A percentile compares a stretch with the other conserved stretches of the same genome.
Evolutionary conservation across 2,113 vertebrate species (phyloP).

Genomic region (Onychostruthus taczanowskii): DNA sequence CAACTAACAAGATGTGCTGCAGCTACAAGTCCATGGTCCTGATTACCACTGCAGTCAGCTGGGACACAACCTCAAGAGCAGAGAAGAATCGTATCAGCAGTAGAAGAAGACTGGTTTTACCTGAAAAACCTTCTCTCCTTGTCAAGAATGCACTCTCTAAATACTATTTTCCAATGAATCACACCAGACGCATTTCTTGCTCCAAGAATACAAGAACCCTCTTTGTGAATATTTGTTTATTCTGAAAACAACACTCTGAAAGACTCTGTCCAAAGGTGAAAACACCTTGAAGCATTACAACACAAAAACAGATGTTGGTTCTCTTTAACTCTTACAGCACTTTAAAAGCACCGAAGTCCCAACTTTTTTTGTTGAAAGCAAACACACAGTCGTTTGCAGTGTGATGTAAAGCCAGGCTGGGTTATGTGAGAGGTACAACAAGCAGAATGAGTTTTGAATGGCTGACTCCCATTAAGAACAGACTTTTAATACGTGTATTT

Average conservation of each 20-base stretch:
- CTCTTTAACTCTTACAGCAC: neutral
- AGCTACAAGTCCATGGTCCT: neutral
- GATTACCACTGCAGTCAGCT: neutral
- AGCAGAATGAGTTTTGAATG: neutral
- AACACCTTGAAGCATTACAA: neutral
- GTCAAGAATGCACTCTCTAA: conserved; percentile 11
- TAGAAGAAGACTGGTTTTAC: conserved; percentile 29
- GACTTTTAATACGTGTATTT: neutral
- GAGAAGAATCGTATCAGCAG: neutral
- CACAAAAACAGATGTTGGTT: neutral
- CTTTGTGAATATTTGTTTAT: neutral
- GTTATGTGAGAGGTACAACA: neutral
- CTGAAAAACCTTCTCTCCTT: conserved; percentile 32
- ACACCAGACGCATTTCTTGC: neutral
- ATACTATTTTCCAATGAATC: neutral
- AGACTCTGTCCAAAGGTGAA: neutral
- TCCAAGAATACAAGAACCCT: neutral
- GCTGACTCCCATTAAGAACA: neutral
- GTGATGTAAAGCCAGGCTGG: neutral
- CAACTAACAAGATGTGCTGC: neutral
- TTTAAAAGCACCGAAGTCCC: neutral
- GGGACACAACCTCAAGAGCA: neutral
- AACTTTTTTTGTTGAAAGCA: neutral
- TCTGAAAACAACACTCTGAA: conserved; percentile 23
- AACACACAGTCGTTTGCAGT: neutral